Conservation (phyloP, 2,113 vertebrate species). For the Lamprotornis superbus region DNA sequence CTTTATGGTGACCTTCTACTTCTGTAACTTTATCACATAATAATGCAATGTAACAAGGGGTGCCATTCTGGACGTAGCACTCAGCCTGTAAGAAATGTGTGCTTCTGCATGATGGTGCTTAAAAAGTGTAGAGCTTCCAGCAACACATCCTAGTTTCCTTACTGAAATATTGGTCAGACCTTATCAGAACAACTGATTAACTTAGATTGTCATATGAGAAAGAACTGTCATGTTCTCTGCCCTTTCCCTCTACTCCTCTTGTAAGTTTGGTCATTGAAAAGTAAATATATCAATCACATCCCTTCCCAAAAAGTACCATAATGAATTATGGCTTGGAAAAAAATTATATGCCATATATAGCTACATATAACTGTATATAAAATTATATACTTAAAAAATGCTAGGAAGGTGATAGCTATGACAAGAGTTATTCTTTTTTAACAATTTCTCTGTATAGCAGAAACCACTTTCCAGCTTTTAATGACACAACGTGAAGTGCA, state of each 20-base stretch:
- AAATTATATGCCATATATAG: neutral
- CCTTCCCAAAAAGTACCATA: neutral
- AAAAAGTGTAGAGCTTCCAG: neutral
- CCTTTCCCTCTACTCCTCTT: neutral
- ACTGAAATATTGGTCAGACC: neutral
- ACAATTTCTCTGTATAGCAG: neutral
- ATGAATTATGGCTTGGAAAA: neutral
- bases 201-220: neutral
- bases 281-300: neutral
- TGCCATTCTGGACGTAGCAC: neutral
- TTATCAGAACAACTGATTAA: neutral
- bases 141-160: neutral
- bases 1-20: neutral
- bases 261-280: neutral
- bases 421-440: neutral
- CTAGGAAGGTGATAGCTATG: neutral
- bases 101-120: neutral
- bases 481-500: neutral
- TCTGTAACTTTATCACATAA: neutral
- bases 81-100: neutral
- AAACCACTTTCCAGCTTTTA: neutral
- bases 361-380: neutral
- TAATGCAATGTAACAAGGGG: neutral
- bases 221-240: neutral
- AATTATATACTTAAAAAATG: neutral